These are phyloP conservation scores for Sakesphorus luctuosus DNA, from an alignment of 2,113 vertebrate genomes.

Conservation along the genomic window DNA sequence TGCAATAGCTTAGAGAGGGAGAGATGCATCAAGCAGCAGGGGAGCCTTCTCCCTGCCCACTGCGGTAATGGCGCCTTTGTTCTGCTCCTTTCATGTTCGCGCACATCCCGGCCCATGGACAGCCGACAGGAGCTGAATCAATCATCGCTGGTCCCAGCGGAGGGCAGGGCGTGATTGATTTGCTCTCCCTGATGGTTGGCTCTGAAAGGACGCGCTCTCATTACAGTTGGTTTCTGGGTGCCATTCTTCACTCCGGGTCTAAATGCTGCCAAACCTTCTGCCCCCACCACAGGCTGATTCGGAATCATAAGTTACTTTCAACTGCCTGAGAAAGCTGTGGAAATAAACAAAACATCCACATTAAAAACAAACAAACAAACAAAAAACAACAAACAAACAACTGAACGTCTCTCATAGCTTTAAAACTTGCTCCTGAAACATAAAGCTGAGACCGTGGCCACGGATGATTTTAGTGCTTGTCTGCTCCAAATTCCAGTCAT, in stretches of 20 bases:
- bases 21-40: slow-evolving; percentile 63
- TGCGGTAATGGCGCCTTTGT: slow-evolving; percentile 60
- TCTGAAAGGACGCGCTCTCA: slow-evolving; percentile 22
- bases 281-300: neutral
- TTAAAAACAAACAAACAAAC: neutral
- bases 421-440: neutral
- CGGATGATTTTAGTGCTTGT: neutral
- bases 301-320: neutral
- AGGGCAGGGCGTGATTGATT: slow-evolving; percentile 43
- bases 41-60: slow-evolving; percentile 43
- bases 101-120: slow-evolving; percentile 30
- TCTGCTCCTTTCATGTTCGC: slow-evolving; percentile 60
- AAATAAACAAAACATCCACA: neutral
- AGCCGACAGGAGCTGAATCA: slow-evolving; percentile 54
- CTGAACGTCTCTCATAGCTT: neutral
- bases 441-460: neutral
- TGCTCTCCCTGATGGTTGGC: slow-evolving; percentile 45
- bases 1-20: slow-evolving; percentile 20
- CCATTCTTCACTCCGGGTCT: neutral
- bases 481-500: slow-evolving; percentile 58
- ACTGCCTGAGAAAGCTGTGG: neutral
- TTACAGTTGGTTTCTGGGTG: slow-evolving; percentile 15
- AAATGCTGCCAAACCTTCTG: neutral
- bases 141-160: slow-evolving; percentile 38
- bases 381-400: neutral